Evolutionary conservation across 2,797 vertebrate genomes (phyloP).

Genomic region (Aulostomus chinensis): DNA sequence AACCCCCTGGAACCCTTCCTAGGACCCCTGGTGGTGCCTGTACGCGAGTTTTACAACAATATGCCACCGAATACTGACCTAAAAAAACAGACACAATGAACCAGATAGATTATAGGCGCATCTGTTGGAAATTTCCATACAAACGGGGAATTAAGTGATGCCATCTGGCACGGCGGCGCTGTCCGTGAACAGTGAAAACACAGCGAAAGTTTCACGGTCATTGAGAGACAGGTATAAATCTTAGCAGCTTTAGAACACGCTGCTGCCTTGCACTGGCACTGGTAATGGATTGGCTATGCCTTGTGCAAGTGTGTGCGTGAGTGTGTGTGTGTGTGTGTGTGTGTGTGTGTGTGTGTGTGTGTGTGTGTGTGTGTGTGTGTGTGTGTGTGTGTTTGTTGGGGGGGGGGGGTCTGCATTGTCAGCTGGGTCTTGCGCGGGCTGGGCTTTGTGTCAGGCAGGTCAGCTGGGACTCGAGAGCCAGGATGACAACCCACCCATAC

Average conservation of each 20-base stretch:
- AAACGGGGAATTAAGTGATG: constrained; percentile 66
- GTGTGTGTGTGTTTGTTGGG: constrained; percentile 1
- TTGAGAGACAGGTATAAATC: constrained; percentile 74
- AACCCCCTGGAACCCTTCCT: too few species aligned
- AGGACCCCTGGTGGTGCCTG: too few species aligned
- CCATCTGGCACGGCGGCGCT: constrained; percentile 64
- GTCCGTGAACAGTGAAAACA: constrained; percentile 62
- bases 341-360: constrained; percentile 2
- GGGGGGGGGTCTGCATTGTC: constrained; percentile 34
- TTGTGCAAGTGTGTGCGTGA: constrained; percentile 17
- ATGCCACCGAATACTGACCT: constrained; percentile 58
- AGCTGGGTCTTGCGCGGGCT: constrained; percentile 40
- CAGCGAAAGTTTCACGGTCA: constrained; percentile 56
- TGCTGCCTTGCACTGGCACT: constrained; percentile 56
- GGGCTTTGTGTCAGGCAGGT: constrained; percentile 68
- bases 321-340: constrained; percentile 8
- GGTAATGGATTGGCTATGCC: constrained; percentile 78
- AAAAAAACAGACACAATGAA: constrained; percentile 69
- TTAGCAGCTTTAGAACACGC: constrained; percentile 39
- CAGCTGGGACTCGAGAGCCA: constrained; percentile 58
- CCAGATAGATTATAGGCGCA: constrained; percentile 66
- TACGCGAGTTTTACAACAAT: too few species aligned
- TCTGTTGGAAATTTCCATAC: constrained; percentile 74
- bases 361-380: constrained; percentile 15
- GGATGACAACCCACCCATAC: constrained; percentile 18